Percentiles rank a stretch among this genome's conserved stretches.
phyloP scores from a whole-genome alignment of 2,797 vertebrate genomes.

The Onychomys torridus region DNA sequence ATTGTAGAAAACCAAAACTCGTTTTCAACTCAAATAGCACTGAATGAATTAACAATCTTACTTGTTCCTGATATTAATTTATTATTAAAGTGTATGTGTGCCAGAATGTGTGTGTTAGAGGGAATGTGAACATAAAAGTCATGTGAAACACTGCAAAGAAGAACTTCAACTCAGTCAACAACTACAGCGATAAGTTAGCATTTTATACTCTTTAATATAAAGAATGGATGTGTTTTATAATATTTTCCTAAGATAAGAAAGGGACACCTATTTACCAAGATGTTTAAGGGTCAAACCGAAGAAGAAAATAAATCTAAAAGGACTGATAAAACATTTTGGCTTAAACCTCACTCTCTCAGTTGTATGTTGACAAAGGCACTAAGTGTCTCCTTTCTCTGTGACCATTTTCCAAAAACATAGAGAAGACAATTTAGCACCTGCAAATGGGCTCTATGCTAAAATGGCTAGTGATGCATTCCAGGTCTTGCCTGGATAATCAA shows the following conservation, averaged over 20 bases:
- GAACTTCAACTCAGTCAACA: not conserved
- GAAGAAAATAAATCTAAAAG: not conserved
- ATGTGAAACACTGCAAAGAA: not conserved
- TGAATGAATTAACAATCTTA: slow-evolving; percentile 40
- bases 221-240: not conserved
- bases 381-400: not conserved
- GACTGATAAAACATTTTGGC: not conserved
- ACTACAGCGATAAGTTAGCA: not conserved
- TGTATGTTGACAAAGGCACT: not conserved
- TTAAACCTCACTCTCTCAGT: not conserved
- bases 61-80: not conserved
- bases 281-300: not conserved
- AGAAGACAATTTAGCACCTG: not conserved
- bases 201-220: not conserved
- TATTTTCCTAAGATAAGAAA: not conserved
- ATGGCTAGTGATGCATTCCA: not conserved
- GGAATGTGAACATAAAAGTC: not conserved
- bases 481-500: not conserved
- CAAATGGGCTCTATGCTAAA: not conserved
- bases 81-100: not conserved
- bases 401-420: not conserved
- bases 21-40: slow-evolving; percentile 38
- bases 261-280: not conserved
- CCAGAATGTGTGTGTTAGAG: not conserved
- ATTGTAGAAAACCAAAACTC: slow-evolving; percentile 42